Base-by-base conservation (phyloP, 2,888 invertebrate genomes). In the Pachycephus smyrnensis region DNA sequence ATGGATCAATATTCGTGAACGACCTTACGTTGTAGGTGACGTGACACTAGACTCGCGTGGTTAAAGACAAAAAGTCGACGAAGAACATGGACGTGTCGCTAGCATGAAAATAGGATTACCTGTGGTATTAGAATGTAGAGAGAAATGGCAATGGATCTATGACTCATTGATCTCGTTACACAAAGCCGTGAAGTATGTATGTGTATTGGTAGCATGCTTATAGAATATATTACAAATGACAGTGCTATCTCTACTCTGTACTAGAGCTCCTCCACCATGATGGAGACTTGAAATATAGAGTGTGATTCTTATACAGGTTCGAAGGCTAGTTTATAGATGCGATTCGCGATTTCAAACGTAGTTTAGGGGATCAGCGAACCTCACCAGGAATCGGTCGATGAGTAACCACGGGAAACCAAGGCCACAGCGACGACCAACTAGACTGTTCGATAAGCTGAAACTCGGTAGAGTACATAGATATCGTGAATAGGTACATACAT, bases 371-470 rank as follows among this genome's bases (percentile, higher is more conserved):
- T 78, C 78, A 73, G 36, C 73, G 55, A 71, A 31, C 71, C 12
- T 71, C 31, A 33, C 33, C 75, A 79, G 80, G 82, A 86, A 88
- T 88, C 86, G 88, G 85, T 87, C 88, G 88, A 87, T 88, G 88
- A 87, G 87, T 88, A 88, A 88, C 88, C 85, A 88, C 81, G 86
- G 86, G 86, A 87, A 71, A 88, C 88, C 88, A 89, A 88, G 89
- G 88, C 84, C 87, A 77, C 76, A 75, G 55, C 9, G 55, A 55
- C 55, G 23, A 55, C 55, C 55, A 55, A 55, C 55, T 55, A 23
- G 55, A 23, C 55, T 55, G 55, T 55, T 55, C 55, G 55, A 55
- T 55, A 55, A 55, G 55, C 55, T 55, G 23, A 55, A 55, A 23
- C 55, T 55, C 23, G 55, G 55, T 55, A 55, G 55, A 23, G 55